phyloP scores from a whole-genome alignment of 30 jellyfish, hydroid and myxozoan species.

The Mastigias papua region DNA sequence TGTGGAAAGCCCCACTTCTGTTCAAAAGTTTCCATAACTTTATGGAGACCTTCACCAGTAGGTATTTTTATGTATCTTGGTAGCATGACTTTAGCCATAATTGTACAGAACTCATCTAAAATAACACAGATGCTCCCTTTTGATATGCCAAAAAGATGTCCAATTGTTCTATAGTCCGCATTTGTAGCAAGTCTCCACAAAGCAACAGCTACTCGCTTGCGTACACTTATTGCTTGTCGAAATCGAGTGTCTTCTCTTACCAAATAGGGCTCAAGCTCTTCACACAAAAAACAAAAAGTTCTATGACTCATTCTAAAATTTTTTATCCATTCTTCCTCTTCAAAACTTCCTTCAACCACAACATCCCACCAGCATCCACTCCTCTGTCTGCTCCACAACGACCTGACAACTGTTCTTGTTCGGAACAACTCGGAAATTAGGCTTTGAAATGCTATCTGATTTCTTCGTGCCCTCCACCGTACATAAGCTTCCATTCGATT shows the following conservation, averaged over 20 bases:
- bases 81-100: conserved; percentile 1
- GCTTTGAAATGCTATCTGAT: neutral
- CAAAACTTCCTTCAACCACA: neutral
- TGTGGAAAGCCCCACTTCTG: conserved; percentile 67
- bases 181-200: conserved; percentile 47
- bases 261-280: conserved; percentile 19
- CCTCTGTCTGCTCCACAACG: conserved; percentile 6
- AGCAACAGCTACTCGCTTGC: conserved; percentile 20
- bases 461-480: conserved; percentile 53
- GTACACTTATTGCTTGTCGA: conserved; percentile 19
- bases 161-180: conserved; percentile 30
- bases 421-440: neutral
- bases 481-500: conserved; percentile 24
- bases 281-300: conserved; percentile 15
- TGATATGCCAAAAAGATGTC: conserved; percentile 41
- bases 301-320: conserved; percentile 34
- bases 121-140: conserved; percentile 38
- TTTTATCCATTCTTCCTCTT: neutral
- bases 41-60: neutral
- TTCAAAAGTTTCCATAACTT: conserved; percentile 18
- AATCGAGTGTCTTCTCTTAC: conserved; percentile 7
- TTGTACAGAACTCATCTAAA: conserved; percentile 28
- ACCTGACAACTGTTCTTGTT: conserved; percentile 1
- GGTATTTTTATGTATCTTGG: conserved; percentile 46
- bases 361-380: neutral